Evolutionary conservation across 2,797 vertebrate genomes (phyloP).

Genomic region (Margarornis squamiger): DNA sequence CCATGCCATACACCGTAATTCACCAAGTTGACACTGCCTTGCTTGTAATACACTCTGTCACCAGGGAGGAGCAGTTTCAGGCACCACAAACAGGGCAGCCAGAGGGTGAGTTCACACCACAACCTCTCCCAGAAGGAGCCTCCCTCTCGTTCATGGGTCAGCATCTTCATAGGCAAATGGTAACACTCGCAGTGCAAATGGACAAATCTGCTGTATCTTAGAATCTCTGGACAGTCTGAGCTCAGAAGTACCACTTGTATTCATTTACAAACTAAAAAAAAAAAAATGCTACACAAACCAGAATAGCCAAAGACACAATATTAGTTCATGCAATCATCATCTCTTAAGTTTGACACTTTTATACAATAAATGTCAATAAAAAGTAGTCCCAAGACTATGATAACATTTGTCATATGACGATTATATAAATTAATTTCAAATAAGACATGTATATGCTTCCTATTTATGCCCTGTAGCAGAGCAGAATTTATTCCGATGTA

Average conservation of each 20-base stretch:
- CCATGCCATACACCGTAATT: neutral
- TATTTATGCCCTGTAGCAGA: neutral
- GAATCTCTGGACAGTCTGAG: neutral
- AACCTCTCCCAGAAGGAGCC: rapidly evolving
- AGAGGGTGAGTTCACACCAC: rapidly evolving
- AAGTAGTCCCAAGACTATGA: neutral
- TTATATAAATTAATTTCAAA: neutral
- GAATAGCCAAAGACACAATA: neutral
- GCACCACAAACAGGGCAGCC: neutral
- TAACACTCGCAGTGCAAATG: neutral
- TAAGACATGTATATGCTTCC: neutral
- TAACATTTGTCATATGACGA: neutral
- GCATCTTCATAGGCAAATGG: rapidly evolving
- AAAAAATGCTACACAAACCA: neutral
- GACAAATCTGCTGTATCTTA: neutral
- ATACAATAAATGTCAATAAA: neutral
- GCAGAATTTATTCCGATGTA: neutral
- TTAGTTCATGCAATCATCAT: neutral
- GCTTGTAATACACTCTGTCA: rapidly evolving
- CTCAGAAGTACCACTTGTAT: neutral
- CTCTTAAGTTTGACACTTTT: neutral
- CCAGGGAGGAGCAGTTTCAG: rapidly evolving
- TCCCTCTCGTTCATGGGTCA: neutral
- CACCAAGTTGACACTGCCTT: neutral
- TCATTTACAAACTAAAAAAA: neutral